A percentile compares a stretch with the other conserved stretches of the same genome.
phyloP scores from a whole-genome alignment of 2,797 vertebrate species.

The Microctenopoma lineatum region DNA sequence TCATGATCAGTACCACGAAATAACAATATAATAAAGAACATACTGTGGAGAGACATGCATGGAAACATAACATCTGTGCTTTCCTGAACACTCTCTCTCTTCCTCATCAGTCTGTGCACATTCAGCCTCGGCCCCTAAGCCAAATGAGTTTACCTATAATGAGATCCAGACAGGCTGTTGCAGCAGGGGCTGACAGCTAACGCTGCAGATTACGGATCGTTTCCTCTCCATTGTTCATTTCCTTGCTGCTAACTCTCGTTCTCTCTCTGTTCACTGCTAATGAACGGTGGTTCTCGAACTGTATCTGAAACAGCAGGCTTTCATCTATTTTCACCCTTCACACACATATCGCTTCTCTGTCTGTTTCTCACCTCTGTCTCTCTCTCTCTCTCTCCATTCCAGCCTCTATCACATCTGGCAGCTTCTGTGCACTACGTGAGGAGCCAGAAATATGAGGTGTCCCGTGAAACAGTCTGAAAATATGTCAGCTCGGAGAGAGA shows the following conservation, averaged over 20 bases:
- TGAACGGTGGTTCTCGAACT: conserved; percentile 48
- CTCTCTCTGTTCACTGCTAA: conserved; percentile 50
- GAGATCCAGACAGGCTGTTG: conserved; percentile 63
- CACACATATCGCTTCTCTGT: conserved; percentile 9
- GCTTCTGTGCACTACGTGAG: conserved; percentile 33
- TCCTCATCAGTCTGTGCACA: conserved; percentile 15
- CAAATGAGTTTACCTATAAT: conserved; percentile 65
- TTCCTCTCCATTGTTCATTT: conserved; percentile 70
- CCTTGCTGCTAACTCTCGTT: conserved; percentile 38
- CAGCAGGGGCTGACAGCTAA: conserved; percentile 49
- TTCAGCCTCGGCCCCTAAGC: conserved; percentile 18
- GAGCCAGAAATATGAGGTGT: conserved; percentile 48
- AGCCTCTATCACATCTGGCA: conserved; percentile 50
- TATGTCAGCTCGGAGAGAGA: conserved; percentile 26
- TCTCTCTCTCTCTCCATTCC: conserved; percentile 11
- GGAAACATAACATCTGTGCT: conserved; percentile 1
- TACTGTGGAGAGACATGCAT: conserved; percentile 26
- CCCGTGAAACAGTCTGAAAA: conserved; percentile 34
- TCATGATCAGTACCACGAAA: background rate
- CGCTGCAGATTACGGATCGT: conserved; percentile 62
- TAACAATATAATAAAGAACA: conserved; percentile 16
- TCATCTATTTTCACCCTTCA: conserved; percentile 13
- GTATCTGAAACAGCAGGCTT: conserved; percentile 23
- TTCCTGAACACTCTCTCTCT: background rate
- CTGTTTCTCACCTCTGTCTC: conserved; percentile 38